Evolutionary conservation across 1,140 invertebrate genomes (phyloP), one percentile per base, ranked within the genome.

Genomic region (Eriosoma lanigerum): DNA sequence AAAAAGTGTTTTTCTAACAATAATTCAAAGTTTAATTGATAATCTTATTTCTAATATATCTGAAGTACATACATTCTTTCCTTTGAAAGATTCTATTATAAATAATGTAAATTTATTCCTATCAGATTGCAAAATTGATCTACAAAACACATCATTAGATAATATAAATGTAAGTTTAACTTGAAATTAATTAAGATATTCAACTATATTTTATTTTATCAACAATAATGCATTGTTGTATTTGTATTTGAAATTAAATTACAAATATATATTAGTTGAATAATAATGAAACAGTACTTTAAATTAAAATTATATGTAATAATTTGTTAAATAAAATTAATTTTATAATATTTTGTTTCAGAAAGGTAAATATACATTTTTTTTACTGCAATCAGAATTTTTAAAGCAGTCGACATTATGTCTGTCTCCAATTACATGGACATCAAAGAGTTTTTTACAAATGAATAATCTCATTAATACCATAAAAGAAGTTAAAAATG

Each of bases 361-460:
- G 75, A 78, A 78, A 78, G 56, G 56, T 6, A 78, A 78, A 21
- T 78, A 78, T 8, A 62, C 38, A 19, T 78, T 24, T 29, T 78
- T 62, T 29, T 62, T 78, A n/a, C 48, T 78, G 24, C 75, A 78
- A 78, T 78, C 75, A 46, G 75, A 78, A 44, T 78, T 62, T 19
- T 62, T 78, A n/a, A 78, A 78, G 26, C 54, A 58, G 15, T 29
- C n/a, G n/a, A 38, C 56, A 19, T 29, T 78, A 4, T 78, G 75
- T 48, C 48, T 62, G 17, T 78, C 56, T 48, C 75, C 75, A 46
- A 21, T 26, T 19, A 29, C 62, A 62, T 78, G 75, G 75, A 62
- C 19, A 19, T 9, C 54, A 4, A 4, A 50, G 1, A 60, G 75
- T 29, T 46, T 0, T 60, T 38, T 15, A 26, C 32, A 78, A 17